Evolutionary conservation across 37 sponge, comb jelly and placozoan species (phyloP).

Genomic region (Tethya wilhelma): DNA sequence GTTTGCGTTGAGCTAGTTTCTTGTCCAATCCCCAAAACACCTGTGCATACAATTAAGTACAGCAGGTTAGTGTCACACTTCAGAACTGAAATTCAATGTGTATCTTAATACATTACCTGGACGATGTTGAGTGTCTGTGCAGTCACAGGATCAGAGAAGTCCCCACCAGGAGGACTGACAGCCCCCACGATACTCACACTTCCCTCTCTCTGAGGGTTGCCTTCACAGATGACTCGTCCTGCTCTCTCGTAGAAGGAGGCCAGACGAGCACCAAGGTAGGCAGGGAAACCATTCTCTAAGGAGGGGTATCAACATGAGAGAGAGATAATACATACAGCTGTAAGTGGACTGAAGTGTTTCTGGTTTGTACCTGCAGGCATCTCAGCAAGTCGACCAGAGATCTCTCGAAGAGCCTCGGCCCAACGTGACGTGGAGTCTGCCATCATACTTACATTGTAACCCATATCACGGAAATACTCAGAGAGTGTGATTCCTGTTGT

Average conservation of each 20-base stretch:
- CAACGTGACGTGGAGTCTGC: constrained; percentile 98
- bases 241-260: constrained; percentile 99
- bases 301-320: background rate
- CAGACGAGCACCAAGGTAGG: constrained; percentile 97
- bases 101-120: constrained; percentile 35
- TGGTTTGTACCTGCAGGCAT: constrained; percentile 96
- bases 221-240: constrained; percentile 88
- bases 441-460: constrained; percentile 99
- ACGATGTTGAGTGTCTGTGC: constrained; percentile 98
- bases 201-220: constrained; percentile 93
- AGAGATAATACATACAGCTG: constrained; percentile 13
- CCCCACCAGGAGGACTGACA: constrained; percentile 98
- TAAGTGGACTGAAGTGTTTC: no score
- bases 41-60: constrained; percentile 31
- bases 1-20: constrained; percentile 98
- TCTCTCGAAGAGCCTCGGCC: constrained; percentile 99
- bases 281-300: constrained; percentile 98
- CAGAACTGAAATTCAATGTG: background rate
- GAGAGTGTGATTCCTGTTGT: constrained; percentile 91
- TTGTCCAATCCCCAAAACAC: constrained; percentile 99
- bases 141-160: constrained; percentile 99
- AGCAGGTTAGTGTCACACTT: background rate
- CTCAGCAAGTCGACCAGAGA: constrained; percentile 98
- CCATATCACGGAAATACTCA: constrained; percentile 99
- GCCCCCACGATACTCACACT: constrained; percentile 99